Base-by-base conservation (phyloP, 1,140 invertebrate genomes). In the Aphidius gifuensis region DNA sequence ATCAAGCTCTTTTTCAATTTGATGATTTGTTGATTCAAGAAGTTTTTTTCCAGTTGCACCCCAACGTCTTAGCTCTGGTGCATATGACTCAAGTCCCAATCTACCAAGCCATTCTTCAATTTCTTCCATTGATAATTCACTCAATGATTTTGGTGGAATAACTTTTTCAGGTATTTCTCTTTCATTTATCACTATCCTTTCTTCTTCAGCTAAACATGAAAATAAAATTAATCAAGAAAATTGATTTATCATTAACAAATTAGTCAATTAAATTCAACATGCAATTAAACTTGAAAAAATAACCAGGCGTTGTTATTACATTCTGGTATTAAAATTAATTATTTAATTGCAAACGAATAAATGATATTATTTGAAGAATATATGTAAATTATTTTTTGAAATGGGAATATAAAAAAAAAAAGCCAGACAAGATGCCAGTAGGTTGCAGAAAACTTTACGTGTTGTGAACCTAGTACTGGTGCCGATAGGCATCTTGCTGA, bases 1-100 rank as follows among this genome's bases (percentile, higher is more conserved):
- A 57, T 86, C 89, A 0, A 95, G 79, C 72, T 94, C 94, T 74
- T 96, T 96, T 75, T 99, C 97, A 32, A 98, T 85, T 66, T 97
- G 92, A 64, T 87, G 80, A 11, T 87, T 84, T 0, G 89, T 86
- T 5, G 91, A 88, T 66, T 88, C 86, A 9, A 97, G 83, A 32
- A 99, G 79, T 62, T 95, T 92, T 43, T 87, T 81, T 5, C 94
- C 90, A 69, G 86, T 89, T 60, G 88, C 88, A 11, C 94, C 86
- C 92, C 92, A 96, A 58, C 87, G 81, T 70, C 88, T 88, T 56
- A 90, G 88, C 65, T 96, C 91, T 3, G 83, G 75, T 11, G 88
- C 84, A 77, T 97, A 97, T 74, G 85, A 85, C 61, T 92, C 91
- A 3, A 99, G 83, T 0, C 96, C 95, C 54, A 98, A 82, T 58